Evolutionary conservation across 2,888 invertebrate genomes (phyloP).

Genomic region (Megamerina dolium): DNA sequence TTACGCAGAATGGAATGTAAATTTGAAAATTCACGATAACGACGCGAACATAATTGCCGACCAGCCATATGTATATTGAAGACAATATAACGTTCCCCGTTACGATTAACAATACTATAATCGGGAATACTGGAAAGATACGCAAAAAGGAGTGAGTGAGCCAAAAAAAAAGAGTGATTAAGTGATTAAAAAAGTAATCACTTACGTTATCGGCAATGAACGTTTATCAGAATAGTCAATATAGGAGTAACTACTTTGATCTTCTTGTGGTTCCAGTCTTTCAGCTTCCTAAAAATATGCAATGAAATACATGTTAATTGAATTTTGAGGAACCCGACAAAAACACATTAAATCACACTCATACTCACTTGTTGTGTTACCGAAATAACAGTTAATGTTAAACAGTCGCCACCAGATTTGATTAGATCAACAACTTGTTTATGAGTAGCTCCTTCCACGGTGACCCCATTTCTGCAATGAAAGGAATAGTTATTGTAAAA

Average conservation of each 20-base stretch:
- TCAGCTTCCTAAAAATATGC: conserved; percentile 63
- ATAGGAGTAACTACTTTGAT: conserved; percentile 66
- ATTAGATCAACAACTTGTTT: conserved; percentile 99
- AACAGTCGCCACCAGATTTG: conserved; percentile 95
- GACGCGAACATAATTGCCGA: conserved; percentile 88
- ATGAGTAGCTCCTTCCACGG: conserved; percentile 99
- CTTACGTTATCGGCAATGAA: conserved; percentile 63
- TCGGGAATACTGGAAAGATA: conserved; percentile 76
- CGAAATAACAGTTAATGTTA: conserved; percentile 93
- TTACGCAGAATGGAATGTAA: conserved; percentile 83
- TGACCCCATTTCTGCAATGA: conserved; percentile 73
- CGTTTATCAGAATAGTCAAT: conserved; percentile 94
- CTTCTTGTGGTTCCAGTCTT: conserved; percentile 77
- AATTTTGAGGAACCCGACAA: neutral
- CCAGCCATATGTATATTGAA: conserved; percentile 99
- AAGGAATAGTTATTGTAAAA: neutral
- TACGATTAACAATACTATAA: conserved; percentile 82
- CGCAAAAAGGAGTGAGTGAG: no score
- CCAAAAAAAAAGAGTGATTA: no score
- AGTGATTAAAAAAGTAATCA: neutral
- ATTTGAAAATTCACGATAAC: conserved; percentile 92
- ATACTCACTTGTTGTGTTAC: conserved; percentile 77
- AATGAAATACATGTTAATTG: neutral
- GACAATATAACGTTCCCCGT: conserved; percentile 85
- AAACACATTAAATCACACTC: neutral